Conservation (phyloP, 2,113 vertebrate genomes). For the cat (Felis catus) region F.catus_Fca126_mat1.0 CM031413.1:37788501-37789000, state of each 20-base stretch:
- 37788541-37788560: conserved; percentile 44
- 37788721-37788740: conserved; percentile 69
- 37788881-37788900: conserved; percentile 78
- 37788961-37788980: conserved; percentile 78
- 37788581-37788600: conserved; percentile 38
- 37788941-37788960: conserved; percentile 78
- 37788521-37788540: background rate
- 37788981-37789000: conserved; percentile 71
- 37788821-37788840: conserved; percentile 76
- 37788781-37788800: conserved; percentile 68
- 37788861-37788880: conserved; percentile 78
- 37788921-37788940: conserved; percentile 82
- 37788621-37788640: conserved; percentile 26
- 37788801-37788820: conserved; percentile 76
- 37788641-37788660: conserved; percentile 53
- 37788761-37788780: conserved; percentile 65
- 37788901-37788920: conserved; percentile 78
- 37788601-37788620: conserved; percentile 55
- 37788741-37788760: conserved; percentile 65
- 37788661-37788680: conserved; percentile 74
- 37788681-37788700: conserved; percentile 69
- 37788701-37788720: conserved; percentile 73
- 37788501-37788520: background rate
- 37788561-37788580: conserved; percentile 45
- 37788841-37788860: conserved; percentile 55